Evolutionary conservation across 1,140 invertebrate genomes (phyloP), one percentile per base, ranked within the genome.

Genomic region (Choristoneura fumiferana): DNA sequence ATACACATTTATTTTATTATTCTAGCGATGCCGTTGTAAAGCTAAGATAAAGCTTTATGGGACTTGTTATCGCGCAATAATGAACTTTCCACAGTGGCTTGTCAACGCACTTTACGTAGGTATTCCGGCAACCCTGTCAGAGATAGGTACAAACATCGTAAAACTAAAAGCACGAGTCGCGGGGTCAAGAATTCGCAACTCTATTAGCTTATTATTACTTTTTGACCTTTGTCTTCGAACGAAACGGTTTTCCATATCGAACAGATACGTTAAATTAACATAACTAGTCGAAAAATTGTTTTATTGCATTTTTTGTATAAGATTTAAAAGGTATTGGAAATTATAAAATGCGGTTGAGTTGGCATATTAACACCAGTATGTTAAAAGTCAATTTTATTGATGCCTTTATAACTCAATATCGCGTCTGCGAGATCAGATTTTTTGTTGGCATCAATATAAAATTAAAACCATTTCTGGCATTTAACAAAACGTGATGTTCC

Each of bases 1-100:
- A 81, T 73, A 75, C 63, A 80, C 77, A 81, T 86, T 82, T 80
- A 84, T 80, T 85, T 84, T 84, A 79, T 83, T 82, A 78, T 87
- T 84, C 71, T 76, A 62, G 61, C 64, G 71, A 67, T 72, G 62
- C 66, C 59, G 70, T 80, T 78, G 71, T 75, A 63, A 66, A 54
- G 58, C 68, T 69, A 60, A 65, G 82, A 85, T 87, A 87, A 85
- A 76, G 71, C 76, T 84, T 80, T 84, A 86, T 83, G 77, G 69
- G 67, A 69, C 69, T 62, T 73, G 71, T 73, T 73, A 73, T 73
- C 72, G 66, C 65, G 56, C 68, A 62, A 72, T 83, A 78, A 83
- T 76, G 69, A 81, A 81, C 80, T 81, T 83, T 78, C 81, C 73
- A 73, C 58, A 59, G 14, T 17, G 14, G 35, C 37, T 45, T 58